phyloP scores from a whole-genome alignment of 2,888 invertebrate species.

The Synanthedon tipuliformis region DNA sequence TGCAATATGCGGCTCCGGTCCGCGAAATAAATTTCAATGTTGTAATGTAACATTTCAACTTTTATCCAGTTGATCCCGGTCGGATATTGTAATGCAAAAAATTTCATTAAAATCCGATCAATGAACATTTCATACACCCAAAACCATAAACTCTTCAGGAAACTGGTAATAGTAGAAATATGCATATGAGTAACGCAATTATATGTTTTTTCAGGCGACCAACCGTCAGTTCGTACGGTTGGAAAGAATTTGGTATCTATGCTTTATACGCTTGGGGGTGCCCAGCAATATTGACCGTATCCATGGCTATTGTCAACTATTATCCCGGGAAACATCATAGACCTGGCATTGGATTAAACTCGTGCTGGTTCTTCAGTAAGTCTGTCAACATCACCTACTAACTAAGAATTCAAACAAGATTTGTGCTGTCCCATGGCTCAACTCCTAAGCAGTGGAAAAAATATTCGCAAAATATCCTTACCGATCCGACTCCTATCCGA shows the following conservation, averaged over 20 bases:
- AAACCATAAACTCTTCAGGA: no score
- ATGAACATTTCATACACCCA: no score
- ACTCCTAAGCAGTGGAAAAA: no score
- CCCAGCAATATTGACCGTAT: constrained; percentile 60
- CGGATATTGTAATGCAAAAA: no score
- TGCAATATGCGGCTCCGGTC: no score
- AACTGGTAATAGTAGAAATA: no score
- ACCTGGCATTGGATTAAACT: constrained; percentile 69
- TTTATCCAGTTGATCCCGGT: no score
- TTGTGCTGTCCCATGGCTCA: neutral
- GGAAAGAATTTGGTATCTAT: constrained; percentile 67
- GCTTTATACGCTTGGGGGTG: constrained; percentile 71
- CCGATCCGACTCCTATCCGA: neutral
- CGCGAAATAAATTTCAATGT: no score
- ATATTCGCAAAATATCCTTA: neutral
- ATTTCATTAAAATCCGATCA: no score
- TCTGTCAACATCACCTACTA: constrained; percentile 1
- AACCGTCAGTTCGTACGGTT: constrained; percentile 56
- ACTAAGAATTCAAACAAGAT: neutral
- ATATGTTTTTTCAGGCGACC: constrained; percentile 28
- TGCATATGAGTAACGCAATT: no score
- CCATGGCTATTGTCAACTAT: constrained; percentile 64
- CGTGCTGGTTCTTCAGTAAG: constrained; percentile 76
- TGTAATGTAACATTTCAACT: no score
- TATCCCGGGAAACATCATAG: constrained; percentile 58